Conservation (phyloP, 53 echinoderm and acorn worm genomes). For the Arbacia lixula region DNA sequence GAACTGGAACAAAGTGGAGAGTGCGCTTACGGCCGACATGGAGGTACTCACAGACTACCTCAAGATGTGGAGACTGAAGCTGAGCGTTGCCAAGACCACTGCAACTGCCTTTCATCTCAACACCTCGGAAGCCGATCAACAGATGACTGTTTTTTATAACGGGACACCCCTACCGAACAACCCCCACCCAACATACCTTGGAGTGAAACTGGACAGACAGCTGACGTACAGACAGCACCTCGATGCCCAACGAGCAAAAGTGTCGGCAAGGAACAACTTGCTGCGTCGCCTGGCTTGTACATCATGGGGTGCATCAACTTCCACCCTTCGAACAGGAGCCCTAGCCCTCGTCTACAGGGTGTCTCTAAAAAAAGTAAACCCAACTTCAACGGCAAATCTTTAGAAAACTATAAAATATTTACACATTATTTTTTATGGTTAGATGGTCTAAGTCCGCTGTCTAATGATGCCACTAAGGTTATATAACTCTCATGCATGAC, state of each 20-base stretch:
- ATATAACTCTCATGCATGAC: no score
- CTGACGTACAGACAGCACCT: conserved; percentile 55
- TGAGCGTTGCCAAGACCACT: no score
- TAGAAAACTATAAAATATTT: no score
- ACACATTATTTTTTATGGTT: no score
- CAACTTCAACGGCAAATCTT: conserved; percentile 14
- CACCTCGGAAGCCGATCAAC: conserved; percentile 40
- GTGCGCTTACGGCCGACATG: conserved; percentile 13
- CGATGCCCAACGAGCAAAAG: conserved; percentile 39
- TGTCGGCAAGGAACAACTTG: conserved; percentile 31
- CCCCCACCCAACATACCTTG: conserved; percentile 51
- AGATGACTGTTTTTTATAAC: conserved; percentile 17
- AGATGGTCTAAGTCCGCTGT: no score
- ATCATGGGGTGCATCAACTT: conserved; percentile 40
- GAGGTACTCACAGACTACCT: conserved; percentile 22
- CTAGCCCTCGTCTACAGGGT: conserved; percentile 35
- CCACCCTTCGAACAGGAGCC: conserved; percentile 27
- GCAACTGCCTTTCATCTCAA: no score
- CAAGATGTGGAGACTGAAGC: no score
- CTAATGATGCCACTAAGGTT: no score
- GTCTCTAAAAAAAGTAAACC: conserved; percentile 31
- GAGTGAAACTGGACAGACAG: conserved; percentile 58
- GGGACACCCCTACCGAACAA: conserved; percentile 25
- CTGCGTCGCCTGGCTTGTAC: conserved; percentile 42
- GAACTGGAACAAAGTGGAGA: no score